Evolutionary conservation across 2,113 vertebrate species (phyloP).

Genomic region (Apaloderma vittatum): DNA sequence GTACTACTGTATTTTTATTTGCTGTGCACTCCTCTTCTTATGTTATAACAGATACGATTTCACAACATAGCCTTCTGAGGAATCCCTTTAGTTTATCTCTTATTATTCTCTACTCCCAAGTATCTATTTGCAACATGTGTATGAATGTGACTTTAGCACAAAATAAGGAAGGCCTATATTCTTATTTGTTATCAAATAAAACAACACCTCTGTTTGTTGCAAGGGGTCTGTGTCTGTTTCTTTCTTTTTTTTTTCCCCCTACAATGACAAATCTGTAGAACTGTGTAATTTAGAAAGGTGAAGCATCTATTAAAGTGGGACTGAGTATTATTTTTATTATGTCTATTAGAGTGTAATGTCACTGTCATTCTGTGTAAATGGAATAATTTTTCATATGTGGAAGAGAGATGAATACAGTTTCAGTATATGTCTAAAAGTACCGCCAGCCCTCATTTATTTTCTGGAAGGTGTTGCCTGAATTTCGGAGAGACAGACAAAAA

Average conservation of each 20-base stretch:
- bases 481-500: neutral
- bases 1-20: neutral
- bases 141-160: neutral
- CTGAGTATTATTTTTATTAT: slow-evolving; percentile 8
- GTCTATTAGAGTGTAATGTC: neutral
- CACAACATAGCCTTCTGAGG: neutral
- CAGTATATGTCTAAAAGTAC: neutral
- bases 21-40: neutral
- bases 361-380: neutral
- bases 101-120: neutral
- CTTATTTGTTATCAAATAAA: neutral
- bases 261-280: neutral
- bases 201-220: neutral
- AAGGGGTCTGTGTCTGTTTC: rapidly evolving
- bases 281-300: neutral
- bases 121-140: neutral
- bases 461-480: neutral
- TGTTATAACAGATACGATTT: neutral
- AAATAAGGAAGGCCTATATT: neutral
- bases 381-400: neutral
- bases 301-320: neutral
- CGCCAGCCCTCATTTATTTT: neutral
- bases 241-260: neutral
- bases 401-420: neutral
- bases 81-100: neutral